Base-by-base conservation (phyloP, 2,113 vertebrate genomes). In the Tautogolabrus adspersus region DNA sequence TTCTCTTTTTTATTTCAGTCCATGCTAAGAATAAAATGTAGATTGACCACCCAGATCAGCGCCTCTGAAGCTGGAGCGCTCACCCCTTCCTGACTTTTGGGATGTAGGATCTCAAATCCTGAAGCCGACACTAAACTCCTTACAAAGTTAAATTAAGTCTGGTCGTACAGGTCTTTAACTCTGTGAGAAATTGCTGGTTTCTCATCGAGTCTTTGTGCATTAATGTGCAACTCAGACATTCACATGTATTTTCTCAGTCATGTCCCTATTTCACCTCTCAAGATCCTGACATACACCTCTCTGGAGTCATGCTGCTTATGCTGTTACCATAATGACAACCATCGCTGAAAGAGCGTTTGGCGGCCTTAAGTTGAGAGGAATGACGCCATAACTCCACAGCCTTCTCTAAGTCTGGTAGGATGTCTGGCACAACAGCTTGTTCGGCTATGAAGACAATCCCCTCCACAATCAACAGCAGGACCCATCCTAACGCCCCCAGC, bases 401-500 rank as follows among this genome's bases (percentile, higher is more conserved):
- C 21, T 64, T 91, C 82, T 91, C 89, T 19, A 95, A 74, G 72
- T 94, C 93, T 0, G 92, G 87, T 5, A 93, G 38, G 21, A 90
- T 72, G 77, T 93, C 90, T 0, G 93, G 93, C 49, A 91, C 87
- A 1, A 91, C 40, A 34, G 58, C 63, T 71, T 94, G 92, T 79
- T 95, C 91, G 1, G 76, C 78, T 11, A 93, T 26, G 51, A 89
- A 94, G 16, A 94, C 68, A 0, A 89, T 56, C 0, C 61, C 46
- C 72, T 90, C 64, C 12, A 52, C 55, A 0, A 87, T 63, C 75
- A 91, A n/a, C 44, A 93, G 66, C 10, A 91, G 67, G 42, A 11
- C 58, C 93, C 94, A 95, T 11, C 93, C 94, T 5, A 30, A 44
- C 30, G 74, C 90, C 21, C 95, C 95, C 6, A 95, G 22, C 95